Evolutionary conservation across 2,797 vertebrate genomes (phyloP).

Genomic region (Sebastes trivittatus): DNA sequence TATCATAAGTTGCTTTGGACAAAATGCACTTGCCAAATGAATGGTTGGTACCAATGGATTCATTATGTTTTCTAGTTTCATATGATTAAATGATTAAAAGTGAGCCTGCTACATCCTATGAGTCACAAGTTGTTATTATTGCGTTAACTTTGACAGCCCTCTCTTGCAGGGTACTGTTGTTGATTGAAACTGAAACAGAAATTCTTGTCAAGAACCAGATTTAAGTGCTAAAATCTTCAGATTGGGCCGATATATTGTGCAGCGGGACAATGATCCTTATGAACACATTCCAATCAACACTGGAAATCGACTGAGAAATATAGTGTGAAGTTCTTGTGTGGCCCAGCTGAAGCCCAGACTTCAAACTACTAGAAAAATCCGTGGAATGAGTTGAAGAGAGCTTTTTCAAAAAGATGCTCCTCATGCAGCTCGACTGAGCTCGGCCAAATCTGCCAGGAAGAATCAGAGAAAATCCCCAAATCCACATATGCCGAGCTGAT

Average conservation of each 20-base stretch:
- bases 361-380: slow-evolving; percentile 24
- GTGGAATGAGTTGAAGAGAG: slow-evolving; percentile 28
- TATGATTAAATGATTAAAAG: too few species aligned
- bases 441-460: slow-evolving; percentile 49
- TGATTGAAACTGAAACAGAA: background rate
- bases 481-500: slow-evolving; percentile 49
- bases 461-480: slow-evolving; percentile 68
- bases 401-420: slow-evolving; percentile 47
- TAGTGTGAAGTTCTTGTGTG: background rate
- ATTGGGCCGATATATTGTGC: background rate
- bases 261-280: background rate
- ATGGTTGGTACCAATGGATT: too few species aligned
- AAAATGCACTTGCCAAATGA: too few species aligned
- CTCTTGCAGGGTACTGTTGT: background rate
- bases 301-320: background rate
- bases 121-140: too few species aligned
- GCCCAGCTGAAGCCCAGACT: slow-evolving; percentile 9
- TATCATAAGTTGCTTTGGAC: too few species aligned
- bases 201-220: background rate
- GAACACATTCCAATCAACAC: background rate
- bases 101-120: too few species aligned
- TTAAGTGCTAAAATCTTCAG: background rate
- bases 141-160: too few species aligned
- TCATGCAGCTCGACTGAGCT: slow-evolving; percentile 28
- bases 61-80: too few species aligned